A percentile compares a stretch with the other conserved stretches of the same genome.
Evolutionary conservation across 2,113 vertebrate species (phyloP).

Genomic region (Aythya baeri): DNA sequence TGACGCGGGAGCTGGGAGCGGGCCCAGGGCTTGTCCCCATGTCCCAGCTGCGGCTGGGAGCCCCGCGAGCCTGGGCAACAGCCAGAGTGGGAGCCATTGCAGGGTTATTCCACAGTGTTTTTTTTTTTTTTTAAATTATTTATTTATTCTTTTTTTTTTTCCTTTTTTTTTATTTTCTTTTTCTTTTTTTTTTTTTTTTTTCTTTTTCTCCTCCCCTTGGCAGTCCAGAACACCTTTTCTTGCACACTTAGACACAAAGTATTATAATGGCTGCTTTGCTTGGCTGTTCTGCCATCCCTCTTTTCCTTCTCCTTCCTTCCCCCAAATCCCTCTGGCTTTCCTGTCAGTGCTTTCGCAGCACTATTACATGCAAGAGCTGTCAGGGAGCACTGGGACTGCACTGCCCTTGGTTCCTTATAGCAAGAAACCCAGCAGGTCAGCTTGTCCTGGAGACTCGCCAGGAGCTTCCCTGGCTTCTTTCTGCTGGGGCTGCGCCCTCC

Average conservation of each 20-base stretch:
- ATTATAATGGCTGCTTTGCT: accelerated
- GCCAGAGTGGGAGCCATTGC: accelerated
- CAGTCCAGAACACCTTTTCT: background rate
- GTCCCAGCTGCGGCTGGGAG: background rate
- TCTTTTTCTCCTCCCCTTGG: accelerated
- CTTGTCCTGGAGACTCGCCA: background rate
- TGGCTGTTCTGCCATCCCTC: accelerated
- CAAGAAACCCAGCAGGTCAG: background rate
- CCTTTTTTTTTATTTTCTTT: accelerated
- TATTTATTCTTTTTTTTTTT: too few species aligned
- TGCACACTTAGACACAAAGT: background rate
- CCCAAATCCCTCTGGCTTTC: accelerated
- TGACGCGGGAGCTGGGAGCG: background rate
- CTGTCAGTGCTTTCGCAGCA: background rate
- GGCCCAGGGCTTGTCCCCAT: background rate
- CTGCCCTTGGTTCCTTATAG: background rate
- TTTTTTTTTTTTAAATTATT: too few species aligned
- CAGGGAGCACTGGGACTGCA: background rate
- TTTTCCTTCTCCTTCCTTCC: background rate
- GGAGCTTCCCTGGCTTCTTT: background rate
- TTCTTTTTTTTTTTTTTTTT: accelerated
- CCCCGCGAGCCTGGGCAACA: background rate
- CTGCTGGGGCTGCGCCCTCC: background rate
- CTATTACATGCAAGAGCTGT: background rate
- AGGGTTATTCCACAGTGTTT: background rate